Evolutionary conservation across 2,797 vertebrate species (phyloP).

Genomic region (Myripristis murdjan): DNA sequence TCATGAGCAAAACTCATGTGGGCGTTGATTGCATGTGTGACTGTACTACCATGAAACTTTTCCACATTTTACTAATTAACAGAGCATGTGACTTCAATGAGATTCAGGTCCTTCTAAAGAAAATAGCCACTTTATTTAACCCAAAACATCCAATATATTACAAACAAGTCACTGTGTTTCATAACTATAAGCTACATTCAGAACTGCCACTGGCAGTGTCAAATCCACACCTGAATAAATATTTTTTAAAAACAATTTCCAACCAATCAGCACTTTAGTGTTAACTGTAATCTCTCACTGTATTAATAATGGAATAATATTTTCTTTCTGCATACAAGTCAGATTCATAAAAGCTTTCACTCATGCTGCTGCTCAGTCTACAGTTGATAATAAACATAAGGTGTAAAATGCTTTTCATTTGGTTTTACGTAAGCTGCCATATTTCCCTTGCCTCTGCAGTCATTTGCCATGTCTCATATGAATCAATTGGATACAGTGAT

Average conservation of each 20-base stretch:
- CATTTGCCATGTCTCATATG: background rate
- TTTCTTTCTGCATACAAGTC: slow-evolving; percentile 11
- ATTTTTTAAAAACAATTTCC: slow-evolving; percentile 60
- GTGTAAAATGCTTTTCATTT: slow-evolving; percentile 3
- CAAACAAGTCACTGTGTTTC: background rate
- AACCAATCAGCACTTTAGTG: slow-evolving; percentile 66
- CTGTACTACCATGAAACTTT: slow-evolving; percentile 7
- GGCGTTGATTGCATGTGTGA: slow-evolving; percentile 33
- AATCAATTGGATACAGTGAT: slow-evolving; percentile 30
- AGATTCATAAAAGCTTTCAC: slow-evolving; percentile 7
- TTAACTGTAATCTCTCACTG: slow-evolving; percentile 39
- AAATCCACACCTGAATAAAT: slow-evolving; percentile 71
- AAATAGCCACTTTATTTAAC: slow-evolving; percentile 52
- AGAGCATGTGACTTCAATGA: slow-evolving; percentile 3
- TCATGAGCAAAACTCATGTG: slow-evolving; percentile 45
- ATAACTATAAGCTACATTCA: slow-evolving; percentile 54
- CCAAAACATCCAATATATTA: slow-evolving; percentile 6
- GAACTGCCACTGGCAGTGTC: slow-evolving; percentile 23
- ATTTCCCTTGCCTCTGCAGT: background rate
- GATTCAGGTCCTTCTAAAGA: background rate
- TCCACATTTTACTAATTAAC: slow-evolving; percentile 4
- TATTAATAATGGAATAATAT: slow-evolving; percentile 34
- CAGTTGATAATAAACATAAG: slow-evolving; percentile 19
- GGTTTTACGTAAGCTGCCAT: too few relatives aligned
- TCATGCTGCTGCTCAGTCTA: background rate